A percentile compares a stretch with the other conserved stretches of the same genome.
Evolutionary conservation across 1,140 invertebrate genomes (phyloP).

Genomic region (Epicauta chinensis): DNA sequence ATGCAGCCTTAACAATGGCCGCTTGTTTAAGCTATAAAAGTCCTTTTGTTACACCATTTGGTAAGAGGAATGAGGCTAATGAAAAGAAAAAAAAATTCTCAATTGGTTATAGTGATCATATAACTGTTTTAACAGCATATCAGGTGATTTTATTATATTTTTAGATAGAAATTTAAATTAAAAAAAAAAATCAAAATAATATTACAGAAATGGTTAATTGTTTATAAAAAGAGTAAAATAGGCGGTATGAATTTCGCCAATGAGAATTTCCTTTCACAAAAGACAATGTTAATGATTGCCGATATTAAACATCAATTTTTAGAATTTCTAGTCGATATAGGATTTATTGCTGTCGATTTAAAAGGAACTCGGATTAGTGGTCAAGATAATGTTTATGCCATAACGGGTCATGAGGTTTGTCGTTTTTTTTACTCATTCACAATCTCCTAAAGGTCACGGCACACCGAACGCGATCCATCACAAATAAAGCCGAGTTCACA

Average conservation of each 20-base stretch:
- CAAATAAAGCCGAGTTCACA: no score
- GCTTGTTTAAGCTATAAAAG: conserved; percentile 81
- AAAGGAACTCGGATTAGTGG: conserved; percentile 47
- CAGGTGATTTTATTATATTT: conserved; percentile 48
- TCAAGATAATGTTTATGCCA: conserved; percentile 58
- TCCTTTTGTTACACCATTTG: conserved; percentile 72
- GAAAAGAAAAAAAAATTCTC: conserved; percentile 67
- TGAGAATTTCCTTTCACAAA: conserved; percentile 68
- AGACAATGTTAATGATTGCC: conserved; percentile 63
- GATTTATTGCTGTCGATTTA: conserved; percentile 63
- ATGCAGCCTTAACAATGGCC: conserved; percentile 89
- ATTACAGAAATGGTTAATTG: conserved; percentile 66
- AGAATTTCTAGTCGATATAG: conserved; percentile 73
- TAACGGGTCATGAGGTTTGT: conserved; percentile 60
- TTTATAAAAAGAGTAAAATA: conserved; percentile 49
- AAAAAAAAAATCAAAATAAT: neutral
- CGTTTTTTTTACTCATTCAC: no score
- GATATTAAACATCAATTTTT: conserved; percentile 80
- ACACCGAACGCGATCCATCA: no score
- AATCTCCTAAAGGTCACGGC: no score
- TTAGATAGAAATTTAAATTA: neutral
- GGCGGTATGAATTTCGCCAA: conserved; percentile 62
- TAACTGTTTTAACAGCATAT: conserved; percentile 72
- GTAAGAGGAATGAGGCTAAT: conserved; percentile 64
- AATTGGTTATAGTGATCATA: conserved; percentile 69